Conservation (phyloP, 2,888 invertebrate genomes). For the Galerucella nymphaeae region DNA sequence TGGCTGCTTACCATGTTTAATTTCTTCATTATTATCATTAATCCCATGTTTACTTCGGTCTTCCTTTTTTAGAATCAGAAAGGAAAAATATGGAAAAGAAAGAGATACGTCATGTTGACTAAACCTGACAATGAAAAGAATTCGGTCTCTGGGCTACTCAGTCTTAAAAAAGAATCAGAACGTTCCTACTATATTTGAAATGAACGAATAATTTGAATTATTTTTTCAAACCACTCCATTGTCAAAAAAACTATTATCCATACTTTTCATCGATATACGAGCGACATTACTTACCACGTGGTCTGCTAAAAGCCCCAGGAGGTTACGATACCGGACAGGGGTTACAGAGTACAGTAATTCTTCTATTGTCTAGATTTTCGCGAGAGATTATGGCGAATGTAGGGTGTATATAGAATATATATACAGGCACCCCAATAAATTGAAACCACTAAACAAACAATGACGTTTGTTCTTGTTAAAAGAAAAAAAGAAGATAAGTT, state of each 20-base stretch:
- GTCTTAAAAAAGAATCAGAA: no score
- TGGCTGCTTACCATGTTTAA: no score
- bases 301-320: slow-evolving; percentile 39
- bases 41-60: no score
- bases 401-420: slow-evolving; percentile 31
- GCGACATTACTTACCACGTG: slow-evolving; percentile 38
- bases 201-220: background rate
- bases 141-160: no score
- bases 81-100: no score
- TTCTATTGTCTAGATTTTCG: slow-evolving; percentile 48
- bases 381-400: slow-evolving; percentile 46
- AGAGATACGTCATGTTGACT: no score
- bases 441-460: slow-evolving; percentile 34
- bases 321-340: slow-evolving; percentile 34
- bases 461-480: slow-evolving; percentile 5
- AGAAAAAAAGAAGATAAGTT: slow-evolving; percentile 11
- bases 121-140: no score
- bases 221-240: background rate
- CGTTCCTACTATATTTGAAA: no score
- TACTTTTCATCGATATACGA: slow-evolving; percentile 36
- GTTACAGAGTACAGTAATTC: slow-evolving; percentile 47
- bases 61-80: no score
- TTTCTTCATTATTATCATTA: no score
- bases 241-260: slow-evolving; percentile 30
- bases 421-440: slow-evolving; percentile 27